Conservation (phyloP, 2,797 vertebrate genomes). For the Pachyuromys duprasi region DNA sequence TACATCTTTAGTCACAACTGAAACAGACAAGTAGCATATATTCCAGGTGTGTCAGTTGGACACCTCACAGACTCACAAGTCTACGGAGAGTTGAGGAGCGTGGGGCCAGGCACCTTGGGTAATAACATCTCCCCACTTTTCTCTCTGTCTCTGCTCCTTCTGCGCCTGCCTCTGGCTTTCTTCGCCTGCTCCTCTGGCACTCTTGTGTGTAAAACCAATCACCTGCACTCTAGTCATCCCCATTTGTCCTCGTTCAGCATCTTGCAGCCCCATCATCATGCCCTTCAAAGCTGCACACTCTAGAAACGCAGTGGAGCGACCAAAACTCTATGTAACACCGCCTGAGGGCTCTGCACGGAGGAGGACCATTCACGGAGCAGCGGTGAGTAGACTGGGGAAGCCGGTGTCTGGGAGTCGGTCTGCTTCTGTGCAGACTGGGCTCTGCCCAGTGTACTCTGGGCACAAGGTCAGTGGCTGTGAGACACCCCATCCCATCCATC, state of each 20-base stretch:
- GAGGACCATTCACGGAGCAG: slow-evolving; percentile 85
- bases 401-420: slow-evolving; percentile 14
- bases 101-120: slow-evolving; percentile 83
- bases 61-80: background rate
- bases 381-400: slow-evolving; percentile 81
- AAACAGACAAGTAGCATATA: background rate
- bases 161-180: slow-evolving; percentile 86
- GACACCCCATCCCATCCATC: background rate
- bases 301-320: slow-evolving; percentile 88
- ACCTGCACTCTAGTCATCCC: slow-evolving; percentile 93
- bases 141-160: slow-evolving; percentile 84
- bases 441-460: background rate
- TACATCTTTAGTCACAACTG: background rate
- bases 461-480: too few relatives aligned
- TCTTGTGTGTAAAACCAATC: slow-evolving; percentile 86
- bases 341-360: slow-evolving; percentile 85
- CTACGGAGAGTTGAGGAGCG: slow-evolving; percentile 73
- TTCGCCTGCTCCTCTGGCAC: slow-evolving; percentile 83
- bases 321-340: slow-evolving; percentile 90
- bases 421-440: background rate
- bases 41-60: slow-evolving; percentile 60
- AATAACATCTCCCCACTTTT: slow-evolving; percentile 88
- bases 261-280: slow-evolving; percentile 96
- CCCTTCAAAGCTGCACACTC: slow-evolving; percentile 94
- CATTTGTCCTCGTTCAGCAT: slow-evolving; percentile 99